Evolutionary conservation across 2,888 invertebrate species (phyloP).

Genomic region (Noctua janthe): DNA sequence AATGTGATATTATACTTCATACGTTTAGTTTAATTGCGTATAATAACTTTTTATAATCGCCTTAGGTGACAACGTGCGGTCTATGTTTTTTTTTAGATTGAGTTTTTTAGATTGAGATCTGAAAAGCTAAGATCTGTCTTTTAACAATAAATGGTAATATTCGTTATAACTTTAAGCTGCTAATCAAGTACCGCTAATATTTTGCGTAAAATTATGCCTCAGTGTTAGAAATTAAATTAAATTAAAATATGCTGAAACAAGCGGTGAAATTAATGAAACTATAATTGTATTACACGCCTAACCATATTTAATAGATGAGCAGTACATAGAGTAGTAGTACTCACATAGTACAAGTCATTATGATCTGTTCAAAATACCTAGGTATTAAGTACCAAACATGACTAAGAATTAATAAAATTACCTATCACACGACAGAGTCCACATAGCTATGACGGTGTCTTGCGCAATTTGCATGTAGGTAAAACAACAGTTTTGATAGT

Average conservation of each 20-base stretch:
- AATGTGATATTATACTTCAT: conserved; percentile 64
- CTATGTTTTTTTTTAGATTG: neutral
- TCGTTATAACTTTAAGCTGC: neutral
- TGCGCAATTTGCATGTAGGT: conserved; percentile 40
- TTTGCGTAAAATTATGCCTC: neutral
- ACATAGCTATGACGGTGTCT: conserved; percentile 27
- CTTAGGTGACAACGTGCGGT: neutral
- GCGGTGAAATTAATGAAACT: neutral
- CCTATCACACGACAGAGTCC: conserved; percentile 29
- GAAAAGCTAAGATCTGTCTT: neutral
- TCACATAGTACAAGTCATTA: too few relatives aligned
- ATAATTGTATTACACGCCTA: neutral
- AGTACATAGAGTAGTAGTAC: neutral
- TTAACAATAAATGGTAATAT: neutral
- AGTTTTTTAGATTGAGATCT: neutral
- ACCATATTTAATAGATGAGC: neutral
- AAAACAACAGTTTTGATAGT: conserved; percentile 45
- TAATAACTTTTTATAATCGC: conserved; percentile 16
- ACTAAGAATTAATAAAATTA: neutral
- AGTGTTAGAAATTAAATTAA: neutral
- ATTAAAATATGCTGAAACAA: neutral
- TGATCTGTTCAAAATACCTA: conserved; percentile 1
- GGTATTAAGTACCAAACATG: neutral
- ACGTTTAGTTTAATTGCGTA: conserved; percentile 28
- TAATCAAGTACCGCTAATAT: neutral